Evolutionary conservation across 2,797 vertebrate species (phyloP), one percentile per base, ranked within the genome.

Genomic region (Betta splendens): DNA sequence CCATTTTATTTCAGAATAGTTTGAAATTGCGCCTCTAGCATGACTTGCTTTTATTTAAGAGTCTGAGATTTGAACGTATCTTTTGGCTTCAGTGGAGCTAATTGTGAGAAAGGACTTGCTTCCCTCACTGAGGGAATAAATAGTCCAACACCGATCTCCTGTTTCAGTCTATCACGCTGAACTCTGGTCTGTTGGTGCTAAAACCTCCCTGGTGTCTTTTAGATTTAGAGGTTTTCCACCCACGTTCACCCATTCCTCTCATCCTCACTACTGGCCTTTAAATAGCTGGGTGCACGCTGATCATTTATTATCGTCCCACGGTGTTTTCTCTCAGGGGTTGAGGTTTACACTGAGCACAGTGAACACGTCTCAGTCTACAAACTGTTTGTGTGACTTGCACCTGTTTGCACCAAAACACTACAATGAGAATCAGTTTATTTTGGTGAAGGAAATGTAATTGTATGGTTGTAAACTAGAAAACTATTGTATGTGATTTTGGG

Each of bases 111-210:
- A 46, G 21, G 8, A 21, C 39, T 20, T 35, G 4, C 46, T 82
- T 81, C 62, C 73, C 72, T 88, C 77, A 72, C 8, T 75, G 73
- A 79, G 68, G 73, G 62, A 66, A 40, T 28, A 13, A 7, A 25
- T 21, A 11, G 36, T 54, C 18, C 32, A 40, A 36, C 31, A 26
- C 13, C 51, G 21, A 38, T 53, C 36, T 71, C 5, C 5, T n/a
- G 47, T 9, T 64, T 64, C 15, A 29, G 16, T 2, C 5, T 26
- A 43, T 38, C 35, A 60, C 49, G 63, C 18, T 53, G 22, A 25
- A 60, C 31, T 25, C 17, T 3, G 3, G 33, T 56, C 22, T 10
- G 5, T 35, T 6, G 18, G 13, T 35, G 44, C 9, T 53, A 36
- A 37, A 52, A 35, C 50, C 48, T 9, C 39, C 11, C 28, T 45